A percentile compares a stretch with the other conserved stretches of the same genome.
phyloP scores from a whole-genome alignment of 2,113 vertebrate genomes.

The Australoheros scitulus region DNA sequence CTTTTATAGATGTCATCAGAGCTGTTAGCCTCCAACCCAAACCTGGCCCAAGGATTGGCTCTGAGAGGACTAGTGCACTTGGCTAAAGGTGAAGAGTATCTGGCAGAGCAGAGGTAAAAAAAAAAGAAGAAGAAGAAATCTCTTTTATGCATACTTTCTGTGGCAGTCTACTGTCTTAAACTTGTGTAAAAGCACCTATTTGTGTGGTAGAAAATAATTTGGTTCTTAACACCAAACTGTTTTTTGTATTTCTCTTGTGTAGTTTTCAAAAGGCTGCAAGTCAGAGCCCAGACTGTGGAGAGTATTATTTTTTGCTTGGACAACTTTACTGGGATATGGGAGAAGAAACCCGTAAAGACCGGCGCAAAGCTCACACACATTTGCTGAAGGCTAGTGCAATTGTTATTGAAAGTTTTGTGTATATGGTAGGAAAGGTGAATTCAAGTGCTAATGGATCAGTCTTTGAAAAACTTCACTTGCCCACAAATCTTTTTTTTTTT shows the following conservation, averaged over 20 bases:
- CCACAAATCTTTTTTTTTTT: background rate
- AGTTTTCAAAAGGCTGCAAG: conserved; percentile 88
- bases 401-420: background rate
- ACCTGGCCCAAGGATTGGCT: conserved; percentile 80
- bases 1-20: conserved; percentile 84
- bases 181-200: background rate
- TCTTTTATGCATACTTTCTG: background rate
- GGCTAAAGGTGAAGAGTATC: conserved; percentile 80
- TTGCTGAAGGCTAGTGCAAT: conserved; percentile 87
- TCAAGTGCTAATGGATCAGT: background rate
- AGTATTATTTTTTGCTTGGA: conserved; percentile 88
- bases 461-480: background rate
- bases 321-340: conserved; percentile 91
- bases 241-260: background rate
- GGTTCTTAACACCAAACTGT: background rate
- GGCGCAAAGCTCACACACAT: conserved; percentile 88
- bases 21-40: conserved; percentile 81
- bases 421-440: background rate
- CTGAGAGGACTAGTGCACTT: conserved; percentile 82
- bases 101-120: conserved; percentile 88
- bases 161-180: background rate
- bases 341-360: conserved; percentile 88
- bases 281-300: conserved; percentile 81
- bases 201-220: background rate
- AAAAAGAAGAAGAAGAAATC: background rate